These are phyloP conservation scores for Coelinius sp. DNA, from an alignment of 2,888 invertebrate species.

Conservation along the genomic window DNA sequence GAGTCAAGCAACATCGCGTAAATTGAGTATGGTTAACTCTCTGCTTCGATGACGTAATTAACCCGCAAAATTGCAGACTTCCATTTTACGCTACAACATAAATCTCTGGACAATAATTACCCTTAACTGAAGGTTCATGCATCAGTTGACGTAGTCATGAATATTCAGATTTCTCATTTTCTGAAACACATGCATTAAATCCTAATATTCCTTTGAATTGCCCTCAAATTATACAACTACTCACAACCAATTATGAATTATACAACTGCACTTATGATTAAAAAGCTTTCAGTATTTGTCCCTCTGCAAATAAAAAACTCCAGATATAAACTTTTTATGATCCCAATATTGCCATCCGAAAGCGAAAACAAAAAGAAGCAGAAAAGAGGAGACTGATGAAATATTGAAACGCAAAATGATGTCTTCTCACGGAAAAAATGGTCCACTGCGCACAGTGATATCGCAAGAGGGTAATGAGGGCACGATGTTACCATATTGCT, in stretches of 20 bases:
- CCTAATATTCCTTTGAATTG: too few species aligned
- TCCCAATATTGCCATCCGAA: too few species aligned
- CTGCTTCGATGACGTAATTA: constrained; percentile 11
- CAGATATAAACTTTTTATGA: too few species aligned
- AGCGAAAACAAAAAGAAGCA: neutral
- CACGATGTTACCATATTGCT: neutral
- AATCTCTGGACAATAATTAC: neutral
- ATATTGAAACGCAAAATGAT: neutral
- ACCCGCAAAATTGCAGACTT: constrained; percentile 9
- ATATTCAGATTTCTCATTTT: neutral
- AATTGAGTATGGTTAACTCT: neutral
- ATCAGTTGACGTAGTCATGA: neutral
- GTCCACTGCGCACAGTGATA: neutral
- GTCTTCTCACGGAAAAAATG: neutral
- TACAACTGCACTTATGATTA: neutral
- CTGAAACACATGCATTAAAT: neutral
- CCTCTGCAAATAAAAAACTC: too few species aligned
- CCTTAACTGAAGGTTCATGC: neutral
- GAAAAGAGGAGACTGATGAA: neutral
- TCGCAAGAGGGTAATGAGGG: neutral
- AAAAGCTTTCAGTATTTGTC: constrained; percentile 9
- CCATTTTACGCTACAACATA: neutral
- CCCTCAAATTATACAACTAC: neutral
- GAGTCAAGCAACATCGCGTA: neutral
- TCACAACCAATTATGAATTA: neutral